phyloP scores from a whole-genome alignment of 2,797 vertebrate species.

The Aselliscus stoliczkanus region DNA sequence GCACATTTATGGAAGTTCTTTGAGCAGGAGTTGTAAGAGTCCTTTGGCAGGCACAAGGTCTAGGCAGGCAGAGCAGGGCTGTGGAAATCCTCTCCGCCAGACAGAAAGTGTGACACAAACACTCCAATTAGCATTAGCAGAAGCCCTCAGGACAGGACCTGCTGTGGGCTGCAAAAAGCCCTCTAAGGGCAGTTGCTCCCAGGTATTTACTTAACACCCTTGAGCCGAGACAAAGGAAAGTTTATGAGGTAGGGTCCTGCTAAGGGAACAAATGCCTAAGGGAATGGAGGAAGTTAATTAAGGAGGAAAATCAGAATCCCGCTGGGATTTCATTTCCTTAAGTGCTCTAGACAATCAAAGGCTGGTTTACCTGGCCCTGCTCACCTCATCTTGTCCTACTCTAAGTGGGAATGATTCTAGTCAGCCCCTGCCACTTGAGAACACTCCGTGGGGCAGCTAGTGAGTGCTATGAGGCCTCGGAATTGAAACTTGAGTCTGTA shows the following conservation, averaged over 20 bases:
- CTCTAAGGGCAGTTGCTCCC: slow-evolving; percentile 28
- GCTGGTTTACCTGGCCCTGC: slow-evolving; percentile 51
- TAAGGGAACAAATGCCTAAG: slow-evolving; percentile 35
- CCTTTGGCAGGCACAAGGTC: neutral
- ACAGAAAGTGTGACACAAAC: neutral
- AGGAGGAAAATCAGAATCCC: slow-evolving; percentile 65
- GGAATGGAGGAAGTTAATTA: slow-evolving; percentile 59
- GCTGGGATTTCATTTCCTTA: slow-evolving; percentile 77
- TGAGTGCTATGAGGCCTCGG: neutral
- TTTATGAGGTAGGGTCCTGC: slow-evolving; percentile 32
- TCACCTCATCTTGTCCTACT: slow-evolving; percentile 58
- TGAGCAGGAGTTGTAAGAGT: neutral
- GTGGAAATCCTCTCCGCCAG: neutral
- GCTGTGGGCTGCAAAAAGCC: neutral
- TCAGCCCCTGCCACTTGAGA: neutral
- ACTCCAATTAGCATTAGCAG: neutral
- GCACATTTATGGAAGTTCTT: neutral
- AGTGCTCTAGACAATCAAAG: slow-evolving; percentile 51
- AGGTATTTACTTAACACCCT: slow-evolving; percentile 71
- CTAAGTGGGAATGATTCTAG: neutral
- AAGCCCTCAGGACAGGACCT: neutral
- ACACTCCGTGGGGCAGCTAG: neutral
- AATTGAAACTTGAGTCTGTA: neutral
- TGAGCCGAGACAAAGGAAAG: slow-evolving; percentile 53
- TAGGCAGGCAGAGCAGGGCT: neutral